Conservation (phyloP, 2,888 invertebrate genomes). For the Chaitophorus viminalis region DNA sequence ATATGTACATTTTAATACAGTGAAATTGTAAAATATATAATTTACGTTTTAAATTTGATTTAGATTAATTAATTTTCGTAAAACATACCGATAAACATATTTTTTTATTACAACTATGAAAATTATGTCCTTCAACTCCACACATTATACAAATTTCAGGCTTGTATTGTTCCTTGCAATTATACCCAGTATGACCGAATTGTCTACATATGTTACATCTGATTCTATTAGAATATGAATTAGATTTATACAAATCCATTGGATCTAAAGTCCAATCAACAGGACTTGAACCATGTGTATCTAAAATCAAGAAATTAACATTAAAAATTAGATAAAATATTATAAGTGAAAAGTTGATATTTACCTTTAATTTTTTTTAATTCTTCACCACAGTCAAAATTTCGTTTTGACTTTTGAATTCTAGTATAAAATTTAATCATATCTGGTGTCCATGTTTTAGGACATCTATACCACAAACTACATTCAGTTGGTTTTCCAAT, state of each 20-base stretch:
- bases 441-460: slow-evolving; percentile 53
- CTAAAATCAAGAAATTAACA: slow-evolving; percentile 15
- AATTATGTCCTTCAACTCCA: slow-evolving; percentile 51
- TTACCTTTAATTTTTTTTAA: slow-evolving; percentile 53
- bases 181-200: slow-evolving; percentile 27
- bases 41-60: not conserved
- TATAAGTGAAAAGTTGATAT: not conserved
- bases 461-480: slow-evolving; percentile 52
- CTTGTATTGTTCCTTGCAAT: slow-evolving; percentile 46
- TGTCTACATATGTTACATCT: slow-evolving; percentile 47
- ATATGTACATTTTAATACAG: no score
- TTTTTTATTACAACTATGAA: slow-evolving; percentile 43
- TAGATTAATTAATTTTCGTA: not conserved
- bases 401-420: slow-evolving; percentile 56
- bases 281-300: slow-evolving; percentile 44
- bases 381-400: slow-evolving; percentile 50
- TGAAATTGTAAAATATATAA: no score
- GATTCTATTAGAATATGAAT: slow-evolving; percentile 7
- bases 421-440: slow-evolving; percentile 60
- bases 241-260: slow-evolving; percentile 43
- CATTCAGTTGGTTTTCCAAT: slow-evolving; percentile 47
- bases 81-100: slow-evolving; percentile 48
- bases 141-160: slow-evolving; percentile 56
- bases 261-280: slow-evolving; percentile 26
- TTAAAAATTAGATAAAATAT: not conserved